Percentiles rank a stretch among this genome's conserved stretches.
Evolutionary conservation across 2,797 vertebrate species (phyloP).

Genomic region (Galagoides demidoff): DNA sequence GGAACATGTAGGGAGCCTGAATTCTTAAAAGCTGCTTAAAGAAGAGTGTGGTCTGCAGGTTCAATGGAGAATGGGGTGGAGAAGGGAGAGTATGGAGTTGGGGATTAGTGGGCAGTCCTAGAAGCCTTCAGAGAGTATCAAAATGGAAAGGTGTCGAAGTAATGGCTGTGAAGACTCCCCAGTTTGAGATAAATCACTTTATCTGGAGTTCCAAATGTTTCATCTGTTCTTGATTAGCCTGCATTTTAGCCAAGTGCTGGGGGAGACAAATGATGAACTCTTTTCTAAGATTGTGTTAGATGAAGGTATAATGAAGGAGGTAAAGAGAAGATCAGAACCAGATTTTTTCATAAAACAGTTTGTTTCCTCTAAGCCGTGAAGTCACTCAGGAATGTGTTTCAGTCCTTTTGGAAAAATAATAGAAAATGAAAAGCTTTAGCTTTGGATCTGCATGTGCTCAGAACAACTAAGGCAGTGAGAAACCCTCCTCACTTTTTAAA

Average conservation of each 20-base stretch:
- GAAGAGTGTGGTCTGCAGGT: not conserved
- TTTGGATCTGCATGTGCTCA: not conserved
- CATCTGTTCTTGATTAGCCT: not conserved
- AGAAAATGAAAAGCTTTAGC: constrained; percentile 12
- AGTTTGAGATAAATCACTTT: not conserved
- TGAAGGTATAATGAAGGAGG: not conserved
- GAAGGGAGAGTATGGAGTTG: not conserved
- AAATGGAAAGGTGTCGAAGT: not conserved
- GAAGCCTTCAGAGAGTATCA: not conserved
- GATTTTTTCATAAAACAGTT: not conserved
- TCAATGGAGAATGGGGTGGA: not conserved
- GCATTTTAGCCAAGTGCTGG: not conserved
- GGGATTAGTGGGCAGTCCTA: not conserved
- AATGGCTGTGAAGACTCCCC: not conserved
- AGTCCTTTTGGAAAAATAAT: not conserved
- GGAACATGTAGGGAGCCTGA: not conserved
- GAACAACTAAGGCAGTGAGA: not conserved
- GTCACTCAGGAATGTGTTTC: not conserved
- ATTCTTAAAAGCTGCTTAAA: not conserved
- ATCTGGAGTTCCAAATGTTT: not conserved
- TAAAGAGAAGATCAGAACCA: not conserved
- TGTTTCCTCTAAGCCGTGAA: not conserved
- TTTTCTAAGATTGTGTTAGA: not conserved
- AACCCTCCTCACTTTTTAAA: not conserved
- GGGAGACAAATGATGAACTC: not conserved